Evolutionary conservation across 2,888 invertebrate species (phyloP), one percentile per base, ranked within the genome.

Genomic region (Philopedon plagiatum): DNA sequence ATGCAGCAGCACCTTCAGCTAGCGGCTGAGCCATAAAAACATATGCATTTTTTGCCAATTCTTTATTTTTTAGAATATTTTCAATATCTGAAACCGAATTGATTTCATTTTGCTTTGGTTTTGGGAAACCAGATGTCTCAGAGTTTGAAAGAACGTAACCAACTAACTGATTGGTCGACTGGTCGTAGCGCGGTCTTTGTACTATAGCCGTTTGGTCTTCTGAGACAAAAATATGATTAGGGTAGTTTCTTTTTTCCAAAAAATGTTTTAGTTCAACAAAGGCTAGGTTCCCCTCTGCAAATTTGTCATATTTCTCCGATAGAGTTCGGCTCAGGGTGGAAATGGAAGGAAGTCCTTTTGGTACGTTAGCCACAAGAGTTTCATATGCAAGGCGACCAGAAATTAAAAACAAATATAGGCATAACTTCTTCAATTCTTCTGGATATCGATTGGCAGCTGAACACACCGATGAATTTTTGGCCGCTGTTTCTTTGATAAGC

Each of bases 361-460:
- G 21, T 32, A 32, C 4, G 23, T 61, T 61, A 5, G 23, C 15
- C 19, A n/a, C 19, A 2, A 61, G 39, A 3, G 61, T 61, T 46
- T 61, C 26, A 46, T 61, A 61, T 19, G 57, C 57, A 5, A 57
- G 37, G 11, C 61, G 39, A 21, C 61, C 39, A 8, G 41, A 3
- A 2, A n/a, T 61, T 41, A 61, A 15, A 61, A 61, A 61, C 1
- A 61, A 13, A 61, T 61, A 61, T 23, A 61, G 44, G 9, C 61
- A 41, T 2, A 60, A 37, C 19, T n/a, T n/a, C n/a, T n/a, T n/a
- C n/a, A n/a, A n/a, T n/a, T n/a, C n/a, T n/a, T n/a, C n/a, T n/a
- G n/a, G n/a, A n/a, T n/a, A n/a, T n/a, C n/a, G n/a, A n/a, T n/a
- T n/a, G n/a, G n/a, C n/a, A n/a, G n/a, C n/a, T n/a, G n/a, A n/a